Conservation (phyloP, 2,113 vertebrate genomes). For the Numida meleagris region DNA sequence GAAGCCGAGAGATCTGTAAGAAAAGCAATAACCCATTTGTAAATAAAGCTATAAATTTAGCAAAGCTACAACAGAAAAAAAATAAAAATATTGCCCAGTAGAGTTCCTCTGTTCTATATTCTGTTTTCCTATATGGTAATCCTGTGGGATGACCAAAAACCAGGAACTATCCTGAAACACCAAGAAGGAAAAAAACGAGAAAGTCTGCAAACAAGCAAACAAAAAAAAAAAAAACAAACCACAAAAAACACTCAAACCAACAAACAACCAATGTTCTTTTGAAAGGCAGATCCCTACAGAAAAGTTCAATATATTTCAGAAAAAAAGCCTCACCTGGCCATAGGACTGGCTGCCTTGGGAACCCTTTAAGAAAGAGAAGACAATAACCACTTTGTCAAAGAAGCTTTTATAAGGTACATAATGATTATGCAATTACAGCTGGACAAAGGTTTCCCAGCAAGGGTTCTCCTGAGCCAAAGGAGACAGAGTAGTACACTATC, state of each 20-base stretch:
- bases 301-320: not conserved
- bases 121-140: fast-evolving
- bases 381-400: not conserved
- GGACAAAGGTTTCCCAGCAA: not conserved
- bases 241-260: not conserved
- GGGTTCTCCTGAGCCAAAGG: not conserved
- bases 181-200: not conserved
- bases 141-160: not conserved
- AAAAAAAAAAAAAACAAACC: not conserved
- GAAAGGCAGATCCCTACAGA: not conserved
- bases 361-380: not conserved
- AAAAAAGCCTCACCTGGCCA: not conserved
- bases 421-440: not conserved
- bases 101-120: not conserved
- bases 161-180: fast-evolving
- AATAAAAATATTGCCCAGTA: too few relatives aligned
- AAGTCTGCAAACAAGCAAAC: not conserved
- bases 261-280: fast-evolving
- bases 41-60: fast-evolving
- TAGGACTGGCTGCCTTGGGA: slow-evolving; percentile 1
- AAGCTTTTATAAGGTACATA: not conserved
- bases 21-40: not conserved
- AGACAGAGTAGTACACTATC: not conserved
- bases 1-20: not conserved
- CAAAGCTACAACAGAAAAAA: not conserved